Evolutionary conservation across 2,113 vertebrate species (phyloP).

Genomic region (Rhabdornis inornatus): DNA sequence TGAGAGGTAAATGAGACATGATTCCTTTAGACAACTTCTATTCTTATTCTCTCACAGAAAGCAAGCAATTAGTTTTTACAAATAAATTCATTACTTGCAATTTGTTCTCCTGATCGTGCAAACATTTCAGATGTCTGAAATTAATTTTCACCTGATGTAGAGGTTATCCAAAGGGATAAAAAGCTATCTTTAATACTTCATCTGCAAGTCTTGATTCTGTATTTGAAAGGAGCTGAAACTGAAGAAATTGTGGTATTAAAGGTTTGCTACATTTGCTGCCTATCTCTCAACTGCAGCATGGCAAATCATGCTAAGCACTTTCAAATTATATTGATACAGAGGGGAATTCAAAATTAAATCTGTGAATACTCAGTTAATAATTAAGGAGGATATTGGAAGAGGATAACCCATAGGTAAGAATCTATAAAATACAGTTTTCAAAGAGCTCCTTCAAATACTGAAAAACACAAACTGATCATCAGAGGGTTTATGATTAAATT

Average conservation of each 20-base stretch:
- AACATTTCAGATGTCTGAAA: neutral
- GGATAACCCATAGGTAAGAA: neutral
- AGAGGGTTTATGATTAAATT: neutral
- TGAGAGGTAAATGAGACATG: neutral
- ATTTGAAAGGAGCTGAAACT: neutral
- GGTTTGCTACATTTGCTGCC: neutral
- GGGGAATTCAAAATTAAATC: neutral
- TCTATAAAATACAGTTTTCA: neutral
- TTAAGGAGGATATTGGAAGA: neutral
- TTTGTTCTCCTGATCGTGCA: neutral
- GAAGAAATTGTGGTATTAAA: neutral
- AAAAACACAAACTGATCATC: neutral
- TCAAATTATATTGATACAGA: neutral
- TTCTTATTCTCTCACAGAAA: neutral
- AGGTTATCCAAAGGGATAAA: neutral
- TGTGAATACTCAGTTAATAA: neutral
- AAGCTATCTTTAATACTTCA: neutral
- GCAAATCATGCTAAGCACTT: neutral
- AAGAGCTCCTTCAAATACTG: neutral
- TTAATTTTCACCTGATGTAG: neutral
- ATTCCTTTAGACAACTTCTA: neutral
- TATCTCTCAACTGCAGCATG: neutral
- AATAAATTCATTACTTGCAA: neutral
- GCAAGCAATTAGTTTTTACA: neutral
- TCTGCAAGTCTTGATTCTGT: neutral